phyloP scores from a whole-genome alignment of 64 coral and sea anemone genomes.

The Montipora cactus region DNA sequence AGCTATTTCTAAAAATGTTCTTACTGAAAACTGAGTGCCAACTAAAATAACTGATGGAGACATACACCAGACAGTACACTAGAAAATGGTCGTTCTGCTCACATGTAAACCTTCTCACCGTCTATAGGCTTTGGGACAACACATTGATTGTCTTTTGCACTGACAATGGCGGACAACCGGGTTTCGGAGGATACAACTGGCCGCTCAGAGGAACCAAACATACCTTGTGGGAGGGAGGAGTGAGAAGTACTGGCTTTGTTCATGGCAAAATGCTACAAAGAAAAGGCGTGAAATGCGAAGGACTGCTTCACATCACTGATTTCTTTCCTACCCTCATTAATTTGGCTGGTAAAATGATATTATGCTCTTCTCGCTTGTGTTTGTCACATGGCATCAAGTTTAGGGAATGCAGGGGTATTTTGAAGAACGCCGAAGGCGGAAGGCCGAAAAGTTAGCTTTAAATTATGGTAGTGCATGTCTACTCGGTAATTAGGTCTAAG shows the following conservation, averaged over 20 bases:
- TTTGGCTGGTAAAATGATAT: constrained; percentile 34
- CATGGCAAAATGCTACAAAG: constrained; percentile 63
- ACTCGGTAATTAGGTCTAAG: too few species aligned
- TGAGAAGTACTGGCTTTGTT: constrained; percentile 59
- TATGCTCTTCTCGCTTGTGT: too few species aligned
- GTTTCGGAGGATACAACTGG: constrained; percentile 60
- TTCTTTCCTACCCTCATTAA: constrained; percentile 62
- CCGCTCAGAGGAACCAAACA: constrained; percentile 55
- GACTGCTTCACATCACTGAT: constrained; percentile 58
- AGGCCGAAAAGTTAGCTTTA: too few species aligned
- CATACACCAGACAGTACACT: too few species aligned
- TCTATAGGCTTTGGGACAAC: constrained; percentile 61
- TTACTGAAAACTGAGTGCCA: too few species aligned
- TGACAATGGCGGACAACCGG: constrained; percentile 57
- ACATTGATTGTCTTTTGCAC: constrained; percentile 52
- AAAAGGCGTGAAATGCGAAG: constrained; percentile 22
- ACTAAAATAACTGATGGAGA: too few species aligned
- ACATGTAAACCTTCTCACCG: not conserved
- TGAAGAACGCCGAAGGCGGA: too few species aligned
- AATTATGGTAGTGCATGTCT: too few species aligned
- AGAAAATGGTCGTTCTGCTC: not conserved
- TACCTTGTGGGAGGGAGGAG: constrained; percentile 71
- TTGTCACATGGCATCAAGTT: too few species aligned
- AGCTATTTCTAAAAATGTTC: too few species aligned
- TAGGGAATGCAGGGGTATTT: too few species aligned